phyloP scores from a whole-genome alignment of 2,797 vertebrate species.

The Spinus olivaceus region DNA sequence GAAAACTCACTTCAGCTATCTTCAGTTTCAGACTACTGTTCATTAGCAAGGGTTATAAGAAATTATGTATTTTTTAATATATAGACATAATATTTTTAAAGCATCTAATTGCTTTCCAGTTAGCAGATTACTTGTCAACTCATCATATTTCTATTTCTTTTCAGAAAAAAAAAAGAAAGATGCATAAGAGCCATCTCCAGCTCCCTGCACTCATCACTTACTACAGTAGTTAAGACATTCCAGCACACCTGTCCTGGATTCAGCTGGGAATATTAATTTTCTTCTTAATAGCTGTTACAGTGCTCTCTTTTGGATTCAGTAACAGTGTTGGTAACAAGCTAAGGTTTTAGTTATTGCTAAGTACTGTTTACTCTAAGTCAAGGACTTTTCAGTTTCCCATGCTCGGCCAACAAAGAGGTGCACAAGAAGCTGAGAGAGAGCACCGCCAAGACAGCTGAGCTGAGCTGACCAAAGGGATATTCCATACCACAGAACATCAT shows the following conservation, averaged over 20 bases:
- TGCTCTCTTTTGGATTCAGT: background rate
- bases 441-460: background rate
- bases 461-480: background rate
- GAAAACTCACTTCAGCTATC: background rate
- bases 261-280: background rate
- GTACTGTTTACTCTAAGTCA: background rate
- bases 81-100: background rate
- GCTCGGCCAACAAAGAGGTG: background rate
- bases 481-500: background rate
- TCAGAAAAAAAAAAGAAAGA: background rate
- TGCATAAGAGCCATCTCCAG: rapidly evolving
- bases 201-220: background rate
- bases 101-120: background rate
- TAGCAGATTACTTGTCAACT: background rate
- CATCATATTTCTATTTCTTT: background rate
- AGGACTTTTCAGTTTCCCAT: background rate
- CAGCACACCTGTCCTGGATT: background rate
- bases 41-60: background rate
- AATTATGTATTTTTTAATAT: background rate
- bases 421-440: background rate
- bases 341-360: background rate
- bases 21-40: background rate
- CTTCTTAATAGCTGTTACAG: background rate
- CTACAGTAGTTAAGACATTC: background rate
- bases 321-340: background rate